phyloP scores from a whole-genome alignment of 1,140 invertebrate species.

The Euborellia annulipes region DNA sequence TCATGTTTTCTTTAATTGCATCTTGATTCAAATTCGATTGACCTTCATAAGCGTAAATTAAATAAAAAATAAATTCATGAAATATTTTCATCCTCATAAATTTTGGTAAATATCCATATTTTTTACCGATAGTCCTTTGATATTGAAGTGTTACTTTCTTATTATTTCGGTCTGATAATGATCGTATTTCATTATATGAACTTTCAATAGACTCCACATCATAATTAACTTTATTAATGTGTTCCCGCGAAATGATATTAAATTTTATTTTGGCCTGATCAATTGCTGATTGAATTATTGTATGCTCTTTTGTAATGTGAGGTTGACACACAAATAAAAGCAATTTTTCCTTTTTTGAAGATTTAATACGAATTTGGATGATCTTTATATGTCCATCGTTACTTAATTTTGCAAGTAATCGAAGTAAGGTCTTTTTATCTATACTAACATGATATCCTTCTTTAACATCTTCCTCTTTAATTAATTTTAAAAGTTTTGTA shows the following conservation, averaged over 20 bases:
- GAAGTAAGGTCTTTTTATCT: constrained; percentile 41
- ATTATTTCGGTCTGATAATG: background rate
- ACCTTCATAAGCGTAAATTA: constrained; percentile 42
- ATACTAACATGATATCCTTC: constrained; percentile 39
- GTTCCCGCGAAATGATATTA: constrained; percentile 22
- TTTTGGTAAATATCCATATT: constrained; percentile 44
- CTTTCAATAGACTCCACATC: background rate
- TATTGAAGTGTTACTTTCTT: no score
- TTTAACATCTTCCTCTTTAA: constrained; percentile 31
- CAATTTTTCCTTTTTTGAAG: constrained; percentile 28
- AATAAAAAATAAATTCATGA: constrained; percentile 52
- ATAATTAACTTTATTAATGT: background rate
- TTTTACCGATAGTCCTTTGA: constrained; percentile 21
- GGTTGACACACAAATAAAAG: constrained; percentile 41
- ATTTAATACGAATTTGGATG: constrained; percentile 36
- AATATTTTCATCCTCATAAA: constrained; percentile 46
- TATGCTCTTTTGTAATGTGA: constrained; percentile 29
- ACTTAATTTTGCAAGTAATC: constrained; percentile 37
- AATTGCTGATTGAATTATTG: constrained; percentile 36
- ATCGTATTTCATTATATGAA: background rate
- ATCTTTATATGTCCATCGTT: constrained; percentile 41
- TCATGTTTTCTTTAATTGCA: constrained; percentile 28
- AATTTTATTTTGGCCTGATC: constrained; percentile 45
- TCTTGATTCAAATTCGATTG: constrained; percentile 24
- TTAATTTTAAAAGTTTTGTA: constrained; percentile 34